These are phyloP conservation scores for Ursus arctos DNA, from an alignment of 2,113 vertebrate genomes.

Conservation along the genomic window DNA sequence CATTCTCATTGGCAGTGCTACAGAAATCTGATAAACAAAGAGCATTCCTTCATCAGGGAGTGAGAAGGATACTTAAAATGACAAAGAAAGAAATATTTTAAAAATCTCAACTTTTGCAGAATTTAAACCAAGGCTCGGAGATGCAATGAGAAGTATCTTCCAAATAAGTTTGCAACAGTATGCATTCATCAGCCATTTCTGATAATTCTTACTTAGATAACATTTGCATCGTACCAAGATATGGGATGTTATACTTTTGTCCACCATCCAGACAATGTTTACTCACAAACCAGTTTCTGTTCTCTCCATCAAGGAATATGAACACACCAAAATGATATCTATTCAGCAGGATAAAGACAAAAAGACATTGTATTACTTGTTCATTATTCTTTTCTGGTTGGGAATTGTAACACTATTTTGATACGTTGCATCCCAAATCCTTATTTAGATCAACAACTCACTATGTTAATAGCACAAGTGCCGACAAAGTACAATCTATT, in stretches of 20 bases:
- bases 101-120: neutral
- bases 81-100: neutral
- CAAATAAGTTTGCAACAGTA: neutral
- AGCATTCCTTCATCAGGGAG: neutral
- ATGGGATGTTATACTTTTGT: neutral
- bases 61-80: neutral
- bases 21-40: neutral
- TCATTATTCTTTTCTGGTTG: neutral
- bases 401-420: slow-evolving; percentile 12
- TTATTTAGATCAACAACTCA: slow-evolving; percentile 36
- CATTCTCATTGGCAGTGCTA: neutral
- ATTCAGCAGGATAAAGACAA: neutral
- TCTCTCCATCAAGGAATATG: neutral
- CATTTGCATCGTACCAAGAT: neutral
- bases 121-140: neutral
- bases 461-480: neutral
- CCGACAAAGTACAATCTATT: neutral
- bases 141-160: neutral
- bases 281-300: neutral
- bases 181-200: neutral
- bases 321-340: neutral
- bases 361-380: neutral
- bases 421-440: neutral
- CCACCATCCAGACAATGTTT: neutral
- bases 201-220: neutral